phyloP scores from a whole-genome alignment of 2,797 vertebrate genomes.

The Clamator glandarius region DNA sequence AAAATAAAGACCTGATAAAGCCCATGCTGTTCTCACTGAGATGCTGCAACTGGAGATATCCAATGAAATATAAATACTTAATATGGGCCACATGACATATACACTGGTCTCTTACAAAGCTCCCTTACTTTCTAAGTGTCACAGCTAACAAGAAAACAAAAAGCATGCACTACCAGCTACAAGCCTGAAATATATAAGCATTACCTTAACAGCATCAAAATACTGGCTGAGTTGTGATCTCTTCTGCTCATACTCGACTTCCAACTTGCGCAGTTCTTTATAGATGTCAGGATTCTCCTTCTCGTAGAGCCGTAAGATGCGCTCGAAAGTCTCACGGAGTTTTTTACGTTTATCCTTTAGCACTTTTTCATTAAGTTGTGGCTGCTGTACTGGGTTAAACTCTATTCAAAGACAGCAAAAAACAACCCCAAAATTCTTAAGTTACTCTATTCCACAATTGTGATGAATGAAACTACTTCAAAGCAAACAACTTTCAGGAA shows the following conservation, averaged over 20 bases:
- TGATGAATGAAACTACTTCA: background rate
- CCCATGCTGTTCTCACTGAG: background rate
- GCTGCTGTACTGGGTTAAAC: slow-evolving; percentile 95
- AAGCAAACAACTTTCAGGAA: background rate
- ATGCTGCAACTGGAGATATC: background rate
- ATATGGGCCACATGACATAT: background rate
- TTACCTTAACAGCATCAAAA: slow-evolving; percentile 87
- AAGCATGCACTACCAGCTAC: background rate
- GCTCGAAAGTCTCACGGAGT: slow-evolving; percentile 95
- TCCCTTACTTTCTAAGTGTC: background rate
- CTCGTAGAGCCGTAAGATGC: slow-evolving; percentile 93
- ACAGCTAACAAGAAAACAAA: background rate
- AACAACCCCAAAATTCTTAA: background rate
- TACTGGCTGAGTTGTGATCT: slow-evolving; percentile 91
- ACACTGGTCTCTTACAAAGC: background rate
- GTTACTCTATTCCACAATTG: background rate
- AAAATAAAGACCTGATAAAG: background rate
- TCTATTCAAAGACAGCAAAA: slow-evolving; percentile 78
- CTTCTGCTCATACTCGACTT: slow-evolving; percentile 96
- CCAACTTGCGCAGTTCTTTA: slow-evolving; percentile 93
- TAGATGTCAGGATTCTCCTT: slow-evolving; percentile 98
- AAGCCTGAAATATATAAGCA: background rate
- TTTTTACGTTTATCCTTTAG: slow-evolving; percentile 98
- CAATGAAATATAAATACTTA: background rate
- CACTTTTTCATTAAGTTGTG: slow-evolving; percentile 94